Evolutionary conservation across 1,140 invertebrate species (phyloP), one percentile per base, ranked within the genome.

Genomic region (Lepeophtheirus salmonis): DNA sequence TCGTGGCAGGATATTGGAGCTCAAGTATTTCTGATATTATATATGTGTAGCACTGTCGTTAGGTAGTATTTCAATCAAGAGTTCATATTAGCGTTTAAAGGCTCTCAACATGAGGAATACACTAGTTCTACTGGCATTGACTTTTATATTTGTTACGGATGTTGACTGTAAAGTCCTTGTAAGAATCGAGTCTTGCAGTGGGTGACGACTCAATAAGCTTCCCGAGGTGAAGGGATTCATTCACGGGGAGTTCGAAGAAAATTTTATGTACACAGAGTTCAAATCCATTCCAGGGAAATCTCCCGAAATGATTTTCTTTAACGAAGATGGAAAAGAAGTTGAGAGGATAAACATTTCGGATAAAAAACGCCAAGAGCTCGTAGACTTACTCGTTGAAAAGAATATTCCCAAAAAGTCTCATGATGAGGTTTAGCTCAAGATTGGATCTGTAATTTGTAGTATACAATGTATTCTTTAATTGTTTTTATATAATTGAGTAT

Each of bases 181-280:
- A 24, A 41, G 13, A 2, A 41, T 60, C 18, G 57, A 60, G 23
- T 60, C 57, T 22, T 60, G 57, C 49, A 26, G 23, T 22, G 57
- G 57, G 57, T 60, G 57, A 60, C 57, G 57, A 2, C 30, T 60
- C 21, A 60, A 60, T 26, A 16, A 23, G 57, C 57, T 60, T 24
- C 57, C 57, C 49, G 57, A 60, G 49, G 57, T 60, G 30, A 60
- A 60, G 57, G 30, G 20, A 50, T 60, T 60, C 41, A 50, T 60
- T 26, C 18, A 18, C 57, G 57, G 30, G 49, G 57, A 60, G 21
- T 51, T 60, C n/a, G 41, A 52, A 23, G 30, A 50, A 12, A 20
- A 51, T 3, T 60, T 41, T 30, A 14, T n/a, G n/a, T 30, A 24
- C 2, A 60, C 57, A 2, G 48, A 50, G 48, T 60, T 52, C 49